phyloP scores from a whole-genome alignment of 1,140 invertebrate species.

The Neotoxoptera formosana region DNA sequence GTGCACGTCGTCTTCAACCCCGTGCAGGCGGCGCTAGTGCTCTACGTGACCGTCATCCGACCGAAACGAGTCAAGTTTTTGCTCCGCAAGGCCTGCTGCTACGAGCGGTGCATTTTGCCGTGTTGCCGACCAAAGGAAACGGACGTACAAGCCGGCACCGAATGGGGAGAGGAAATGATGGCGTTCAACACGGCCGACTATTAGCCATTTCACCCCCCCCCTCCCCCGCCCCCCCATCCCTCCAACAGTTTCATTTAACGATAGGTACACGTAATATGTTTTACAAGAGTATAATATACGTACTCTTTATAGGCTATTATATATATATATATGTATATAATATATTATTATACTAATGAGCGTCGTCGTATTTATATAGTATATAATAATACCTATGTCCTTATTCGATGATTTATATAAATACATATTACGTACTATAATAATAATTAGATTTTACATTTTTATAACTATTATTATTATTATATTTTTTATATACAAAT shows the following conservation, averaged over 20 bases:
- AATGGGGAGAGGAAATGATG: conserved; percentile 85
- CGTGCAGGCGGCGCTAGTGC: conserved; percentile 74
- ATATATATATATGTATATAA: no score
- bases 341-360: no score
- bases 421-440: not conserved
- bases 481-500: not conserved
- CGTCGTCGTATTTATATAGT: not conserved
- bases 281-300: not conserved
- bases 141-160: conserved; percentile 69
- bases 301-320: not conserved
- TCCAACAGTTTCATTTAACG: not conserved
- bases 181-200: conserved; percentile 61
- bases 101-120: conserved; percentile 66
- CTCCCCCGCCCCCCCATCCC: no score
- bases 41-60: conserved; percentile 78
- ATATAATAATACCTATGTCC: not conserved
- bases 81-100: conserved; percentile 78
- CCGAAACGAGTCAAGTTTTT: conserved; percentile 80
- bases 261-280: not conserved
- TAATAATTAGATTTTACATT: not conserved
- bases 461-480: not conserved
- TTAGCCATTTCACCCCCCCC: not conserved
- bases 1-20: conserved; percentile 77
- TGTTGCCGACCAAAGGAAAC: conserved; percentile 69
- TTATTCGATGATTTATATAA: not conserved